Percentiles rank a stretch among this genome's conserved stretches.
Evolutionary conservation across 1,140 invertebrate species (phyloP).

Genomic region (Leptopilina boulardi): DNA sequence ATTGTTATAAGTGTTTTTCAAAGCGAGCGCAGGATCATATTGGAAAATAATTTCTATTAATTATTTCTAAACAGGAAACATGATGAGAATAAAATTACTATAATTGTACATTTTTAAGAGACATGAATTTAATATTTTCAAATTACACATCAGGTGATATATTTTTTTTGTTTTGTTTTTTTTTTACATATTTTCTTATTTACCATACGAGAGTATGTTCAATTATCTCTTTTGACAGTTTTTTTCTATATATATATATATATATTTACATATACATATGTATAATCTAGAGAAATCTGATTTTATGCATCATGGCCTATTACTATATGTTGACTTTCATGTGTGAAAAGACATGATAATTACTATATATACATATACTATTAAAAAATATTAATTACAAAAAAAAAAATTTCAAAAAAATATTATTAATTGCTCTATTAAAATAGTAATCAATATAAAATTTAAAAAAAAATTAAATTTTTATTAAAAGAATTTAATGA

Average conservation of each 20-base stretch:
- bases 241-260: not conserved
- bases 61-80: conserved; percentile 17
- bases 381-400: no score
- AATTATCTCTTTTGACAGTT: not conserved
- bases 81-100: conserved; percentile 1
- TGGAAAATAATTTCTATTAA: not conserved
- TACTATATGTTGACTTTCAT: not conserved
- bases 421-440: not conserved
- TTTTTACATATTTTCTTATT: not conserved
- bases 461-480: not conserved
- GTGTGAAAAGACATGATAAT: not conserved
- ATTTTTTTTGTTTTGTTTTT: not conserved
- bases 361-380: no score
- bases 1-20: not conserved
- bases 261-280: no score
- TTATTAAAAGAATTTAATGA: no score
- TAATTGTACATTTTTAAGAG: not conserved
- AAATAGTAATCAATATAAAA: not conserved
- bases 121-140: not conserved
- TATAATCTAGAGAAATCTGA: not conserved
- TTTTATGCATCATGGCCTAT: not conserved
- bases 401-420: not conserved
- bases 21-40: not conserved
- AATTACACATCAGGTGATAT: not conserved
- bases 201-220: not conserved